phyloP scores from a whole-genome alignment of 2,888 invertebrate genomes.

The Protophormia terraenovae region DNA sequence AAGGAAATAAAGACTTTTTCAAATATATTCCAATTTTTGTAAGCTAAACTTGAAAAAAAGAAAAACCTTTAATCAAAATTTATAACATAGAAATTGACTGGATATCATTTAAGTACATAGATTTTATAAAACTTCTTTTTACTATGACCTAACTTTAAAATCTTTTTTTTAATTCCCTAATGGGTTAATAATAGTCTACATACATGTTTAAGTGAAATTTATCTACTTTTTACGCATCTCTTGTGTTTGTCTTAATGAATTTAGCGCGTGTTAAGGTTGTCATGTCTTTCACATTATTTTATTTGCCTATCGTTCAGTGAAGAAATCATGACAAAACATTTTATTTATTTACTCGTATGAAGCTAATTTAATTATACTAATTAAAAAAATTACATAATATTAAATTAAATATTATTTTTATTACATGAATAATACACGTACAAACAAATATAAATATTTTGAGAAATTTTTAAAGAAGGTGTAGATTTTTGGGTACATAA shows the following conservation, averaged over 20 bases:
- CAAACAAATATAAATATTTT: not conserved
- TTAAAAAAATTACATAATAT: conserved; percentile 1
- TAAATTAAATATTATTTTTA: conserved; percentile 6
- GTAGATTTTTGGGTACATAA: not conserved
- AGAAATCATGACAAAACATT: conserved; percentile 21
- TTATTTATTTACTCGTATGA: no score
- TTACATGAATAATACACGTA: not conserved
- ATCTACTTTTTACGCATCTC: conserved; percentile 10
- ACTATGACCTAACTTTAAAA: no score
- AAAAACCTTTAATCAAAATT: not conserved
- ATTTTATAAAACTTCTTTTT: no score
- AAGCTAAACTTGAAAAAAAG: not conserved
- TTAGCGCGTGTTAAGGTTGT: conserved; percentile 10
- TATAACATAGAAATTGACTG: no score
- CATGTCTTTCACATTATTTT: not conserved
- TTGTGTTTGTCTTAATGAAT: not conserved
- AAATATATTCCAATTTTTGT: no score
- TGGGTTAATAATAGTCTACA: not conserved
- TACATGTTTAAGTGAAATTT: not conserved
- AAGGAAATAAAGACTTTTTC: no score
- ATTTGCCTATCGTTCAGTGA: not conserved
- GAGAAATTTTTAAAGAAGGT: not conserved
- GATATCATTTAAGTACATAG: no score
- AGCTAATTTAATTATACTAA: conserved; percentile 6
- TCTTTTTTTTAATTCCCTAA: not conserved